Evolutionary conservation across 2,113 vertebrate species (phyloP).

Genomic region (Acrocephalus arundinaceus): DNA sequence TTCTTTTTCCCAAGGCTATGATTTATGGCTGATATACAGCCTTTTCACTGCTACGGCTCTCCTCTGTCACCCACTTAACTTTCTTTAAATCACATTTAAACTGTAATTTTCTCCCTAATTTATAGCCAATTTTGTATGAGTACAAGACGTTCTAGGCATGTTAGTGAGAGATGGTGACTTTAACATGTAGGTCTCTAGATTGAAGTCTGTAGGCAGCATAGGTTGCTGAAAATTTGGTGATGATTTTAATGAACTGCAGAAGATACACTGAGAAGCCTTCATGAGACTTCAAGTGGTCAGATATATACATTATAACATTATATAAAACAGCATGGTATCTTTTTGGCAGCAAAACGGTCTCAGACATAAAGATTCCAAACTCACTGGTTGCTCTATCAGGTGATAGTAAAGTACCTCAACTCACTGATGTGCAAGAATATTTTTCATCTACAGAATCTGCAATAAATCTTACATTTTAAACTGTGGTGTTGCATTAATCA

Average conservation of each 20-base stretch:
- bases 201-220: neutral
- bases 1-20: neutral
- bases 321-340: neutral
- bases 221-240: neutral
- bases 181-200: neutral
- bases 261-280: neutral
- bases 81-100: slow-evolving; percentile 52
- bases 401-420: neutral
- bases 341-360: neutral
- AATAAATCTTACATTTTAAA: neutral
- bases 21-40: slow-evolving; percentile 8
- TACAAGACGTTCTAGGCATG: slow-evolving; percentile 13
- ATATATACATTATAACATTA: neutral
- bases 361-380: neutral
- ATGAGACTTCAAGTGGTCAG: neutral
- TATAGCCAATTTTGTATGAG: slow-evolving; percentile 31
- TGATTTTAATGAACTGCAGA: neutral
- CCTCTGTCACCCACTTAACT: slow-evolving; percentile 36
- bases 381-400: neutral
- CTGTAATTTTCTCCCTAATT: slow-evolving; percentile 49
- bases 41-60: neutral
- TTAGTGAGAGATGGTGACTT: slow-evolving; percentile 10
- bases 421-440: neutral
- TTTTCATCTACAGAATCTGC: neutral
- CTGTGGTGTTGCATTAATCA: neutral